Evolutionary conservation across 2,797 vertebrate genomes (phyloP).

Genomic region (Hozukius guyotensis): DNA sequence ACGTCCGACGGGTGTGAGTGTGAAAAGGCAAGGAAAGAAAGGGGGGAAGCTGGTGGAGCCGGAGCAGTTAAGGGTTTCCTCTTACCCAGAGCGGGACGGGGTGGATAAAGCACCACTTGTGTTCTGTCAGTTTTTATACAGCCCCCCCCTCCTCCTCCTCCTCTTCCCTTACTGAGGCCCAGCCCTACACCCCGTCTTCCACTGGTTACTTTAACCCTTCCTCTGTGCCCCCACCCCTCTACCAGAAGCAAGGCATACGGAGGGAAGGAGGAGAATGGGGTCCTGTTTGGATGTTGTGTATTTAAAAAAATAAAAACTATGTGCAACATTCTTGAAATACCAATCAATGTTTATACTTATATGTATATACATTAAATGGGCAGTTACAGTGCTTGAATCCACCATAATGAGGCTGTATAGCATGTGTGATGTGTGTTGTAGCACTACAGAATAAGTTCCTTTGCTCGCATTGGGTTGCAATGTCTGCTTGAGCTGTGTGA

Average conservation of each 20-base stretch:
- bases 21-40: conserved; percentile 52
- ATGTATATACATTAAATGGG: background rate
- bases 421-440: background rate
- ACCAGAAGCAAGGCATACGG: conserved; percentile 30
- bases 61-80: conserved; percentile 74
- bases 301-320: background rate
- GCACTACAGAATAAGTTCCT: background rate
- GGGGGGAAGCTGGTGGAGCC: conserved; percentile 51
- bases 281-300: conserved; percentile 42
- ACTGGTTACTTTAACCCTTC: conserved; percentile 71
- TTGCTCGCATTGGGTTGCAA: background rate
- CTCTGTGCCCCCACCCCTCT: conserved; percentile 59
- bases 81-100: conserved; percentile 68
- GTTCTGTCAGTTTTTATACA: conserved; percentile 78
- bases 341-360: conserved; percentile 11
- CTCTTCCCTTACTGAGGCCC: conserved; percentile 55
- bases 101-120: conserved; percentile 81
- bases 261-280: conserved; percentile 41
- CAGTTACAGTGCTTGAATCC: background rate
- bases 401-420: background rate
- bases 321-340: conserved; percentile 45
- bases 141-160: conserved; percentile 20
- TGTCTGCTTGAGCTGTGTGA: conserved; percentile 49
- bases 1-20: conserved; percentile 42
- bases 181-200: conserved; percentile 70